Conservation (phyloP, 2,888 invertebrate species). For the Archaeoteleia sp. region DNA sequence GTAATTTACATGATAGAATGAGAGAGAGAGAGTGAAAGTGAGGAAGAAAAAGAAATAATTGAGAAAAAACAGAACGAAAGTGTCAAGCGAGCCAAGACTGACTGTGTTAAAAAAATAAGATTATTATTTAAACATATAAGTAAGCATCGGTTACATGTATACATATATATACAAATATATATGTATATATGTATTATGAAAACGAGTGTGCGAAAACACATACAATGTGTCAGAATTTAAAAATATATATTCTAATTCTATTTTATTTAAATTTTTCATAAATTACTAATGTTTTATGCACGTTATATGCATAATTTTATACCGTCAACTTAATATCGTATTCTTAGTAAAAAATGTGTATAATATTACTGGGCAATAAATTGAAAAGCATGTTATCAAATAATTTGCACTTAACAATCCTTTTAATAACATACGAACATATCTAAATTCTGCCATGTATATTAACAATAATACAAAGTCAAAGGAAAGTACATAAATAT, state of each 20-base stretch:
- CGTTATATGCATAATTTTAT: neutral
- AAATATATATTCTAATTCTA: slow-evolving; percentile 11
- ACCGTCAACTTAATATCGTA: too few relatives aligned
- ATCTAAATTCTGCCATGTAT: too few relatives aligned
- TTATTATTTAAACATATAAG: slow-evolving; percentile 28
- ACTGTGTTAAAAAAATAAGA: slow-evolving; percentile 58
- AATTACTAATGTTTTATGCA: too few relatives aligned
- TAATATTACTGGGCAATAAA: too few relatives aligned
- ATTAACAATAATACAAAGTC: too few relatives aligned
- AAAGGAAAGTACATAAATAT: too few relatives aligned
- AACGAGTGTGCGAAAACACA: slow-evolving; percentile 36
- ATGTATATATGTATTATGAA: slow-evolving; percentile 40
- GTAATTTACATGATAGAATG: slow-evolving; percentile 35
- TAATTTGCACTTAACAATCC: too few relatives aligned
- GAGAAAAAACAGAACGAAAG: slow-evolving; percentile 37
- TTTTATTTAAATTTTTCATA: too few relatives aligned
- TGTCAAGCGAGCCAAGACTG: slow-evolving; percentile 64
- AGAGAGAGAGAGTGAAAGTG: slow-evolving; percentile 7
- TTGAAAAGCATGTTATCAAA: too few relatives aligned
- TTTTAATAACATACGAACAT: too few relatives aligned
- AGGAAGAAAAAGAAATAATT: slow-evolving; percentile 21
- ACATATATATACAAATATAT: slow-evolving; percentile 35
- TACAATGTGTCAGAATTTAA: slow-evolving; percentile 33
- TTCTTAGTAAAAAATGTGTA: too few relatives aligned
- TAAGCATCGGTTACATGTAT: slow-evolving; percentile 27